Percentiles rank a stretch among this genome's conserved stretches.
phyloP scores from a whole-genome alignment of 2,113 vertebrate genomes.

The Herpetotheres cachinnans region DNA sequence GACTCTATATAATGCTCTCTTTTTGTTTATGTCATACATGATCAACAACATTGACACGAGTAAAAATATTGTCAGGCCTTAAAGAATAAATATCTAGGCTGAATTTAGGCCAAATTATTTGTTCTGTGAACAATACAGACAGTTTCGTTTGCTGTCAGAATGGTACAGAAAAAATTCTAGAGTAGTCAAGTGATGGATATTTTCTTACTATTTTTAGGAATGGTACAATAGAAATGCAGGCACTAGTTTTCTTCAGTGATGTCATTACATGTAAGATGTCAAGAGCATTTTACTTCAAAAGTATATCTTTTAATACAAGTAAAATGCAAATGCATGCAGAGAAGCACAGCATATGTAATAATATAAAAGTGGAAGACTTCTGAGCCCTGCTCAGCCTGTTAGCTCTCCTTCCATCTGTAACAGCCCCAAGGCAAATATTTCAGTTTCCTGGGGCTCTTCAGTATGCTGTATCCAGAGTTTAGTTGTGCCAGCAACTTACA shows the following conservation, averaged over 20 bases:
- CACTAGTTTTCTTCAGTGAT: background rate
- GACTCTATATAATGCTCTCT: background rate
- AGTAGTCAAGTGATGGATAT: background rate
- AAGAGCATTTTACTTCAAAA: constrained; percentile 34
- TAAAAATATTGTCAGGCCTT: background rate
- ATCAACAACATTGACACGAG: background rate
- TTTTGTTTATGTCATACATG: background rate
- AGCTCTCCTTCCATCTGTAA: constrained; percentile 26
- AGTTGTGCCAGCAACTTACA: constrained; percentile 16
- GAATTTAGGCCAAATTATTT: background rate
- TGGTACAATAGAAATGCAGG: background rate
- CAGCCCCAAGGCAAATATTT: constrained; percentile 31
- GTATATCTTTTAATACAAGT: background rate
- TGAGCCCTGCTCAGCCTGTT: constrained; percentile 2
- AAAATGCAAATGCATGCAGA: constrained; percentile 36
- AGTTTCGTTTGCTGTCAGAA: background rate
- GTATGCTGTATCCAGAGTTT: background rate
- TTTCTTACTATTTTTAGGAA: constrained; percentile 27
- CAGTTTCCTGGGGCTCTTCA: constrained; percentile 3
- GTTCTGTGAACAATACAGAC: background rate
- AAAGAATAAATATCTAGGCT: background rate
- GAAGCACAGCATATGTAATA: background rate
- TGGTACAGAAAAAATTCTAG: background rate
- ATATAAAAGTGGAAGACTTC: constrained; percentile 4
- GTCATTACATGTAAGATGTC: background rate